phyloP scores from a whole-genome alignment of 2,888 invertebrate species.

The Vannuccia rotundouncinata region DNA sequence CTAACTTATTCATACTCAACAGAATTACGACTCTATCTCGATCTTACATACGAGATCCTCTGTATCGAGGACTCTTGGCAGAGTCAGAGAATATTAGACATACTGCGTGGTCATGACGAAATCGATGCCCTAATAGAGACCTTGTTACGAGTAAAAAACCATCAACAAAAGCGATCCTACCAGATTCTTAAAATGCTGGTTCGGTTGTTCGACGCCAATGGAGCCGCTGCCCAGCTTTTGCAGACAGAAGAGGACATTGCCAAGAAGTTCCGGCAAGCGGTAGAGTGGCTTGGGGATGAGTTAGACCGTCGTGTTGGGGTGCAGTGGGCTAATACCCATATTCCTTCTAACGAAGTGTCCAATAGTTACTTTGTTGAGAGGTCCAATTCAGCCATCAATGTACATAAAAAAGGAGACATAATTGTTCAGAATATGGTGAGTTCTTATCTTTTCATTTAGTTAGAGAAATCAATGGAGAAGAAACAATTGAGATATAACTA shows the following conservation, averaged over 20 bases:
- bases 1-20: conserved; percentile 75
- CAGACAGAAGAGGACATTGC: conserved; percentile 71
- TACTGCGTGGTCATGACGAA: conserved; percentile 77
- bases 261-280: conserved; percentile 77
- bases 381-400: neutral
- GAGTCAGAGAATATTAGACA: conserved; percentile 82
- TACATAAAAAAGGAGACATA: neutral
- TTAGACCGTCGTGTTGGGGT: conserved; percentile 62
- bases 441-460: too few relatives aligned
- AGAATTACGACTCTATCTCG: conserved; percentile 83
- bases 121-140: conserved; percentile 86
- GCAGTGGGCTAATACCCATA: neutral
- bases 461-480: too few relatives aligned
- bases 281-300: conserved; percentile 90
- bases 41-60: conserved; percentile 75
- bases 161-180: conserved; percentile 91
- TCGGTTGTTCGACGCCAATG: conserved; percentile 71
- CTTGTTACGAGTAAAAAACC: conserved; percentile 80
- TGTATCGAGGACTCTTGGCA: conserved; percentile 93
- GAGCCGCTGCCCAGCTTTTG: conserved; percentile 70
- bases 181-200: conserved; percentile 93
- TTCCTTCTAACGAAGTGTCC: neutral
- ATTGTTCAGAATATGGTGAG: neutral
- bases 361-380: conserved; percentile 12
- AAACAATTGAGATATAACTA: too few relatives aligned